Conservation (phyloP, 1,140 invertebrate species). For the Diuraphis noxia region DNA sequence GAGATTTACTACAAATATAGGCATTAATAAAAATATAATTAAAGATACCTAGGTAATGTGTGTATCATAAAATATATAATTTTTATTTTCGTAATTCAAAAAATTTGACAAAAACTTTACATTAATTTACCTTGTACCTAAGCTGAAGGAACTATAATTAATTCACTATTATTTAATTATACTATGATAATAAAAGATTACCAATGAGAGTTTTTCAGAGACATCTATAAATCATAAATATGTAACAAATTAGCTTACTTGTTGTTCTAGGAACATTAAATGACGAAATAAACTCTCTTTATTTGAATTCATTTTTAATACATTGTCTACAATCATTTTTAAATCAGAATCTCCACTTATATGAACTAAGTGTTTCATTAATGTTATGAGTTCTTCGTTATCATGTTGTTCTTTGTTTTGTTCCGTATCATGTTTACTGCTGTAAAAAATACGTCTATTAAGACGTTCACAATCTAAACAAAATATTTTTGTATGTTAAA, state of each 20-base stretch:
- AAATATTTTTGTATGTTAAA: no score
- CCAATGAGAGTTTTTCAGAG: background rate
- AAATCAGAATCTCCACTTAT: background rate
- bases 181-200: background rate
- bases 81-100: background rate
- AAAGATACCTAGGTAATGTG: no score
- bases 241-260: background rate
- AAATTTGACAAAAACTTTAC: background rate
- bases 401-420: background rate
- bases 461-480: background rate
- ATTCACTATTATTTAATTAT: background rate
- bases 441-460: background rate
- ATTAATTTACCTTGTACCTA: background rate
- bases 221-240: background rate
- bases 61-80: no score
- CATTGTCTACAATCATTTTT: background rate
- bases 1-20: no score
- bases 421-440: background rate
- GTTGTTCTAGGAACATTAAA: background rate
- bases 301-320: background rate
- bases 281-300: slow-evolving; percentile 7
- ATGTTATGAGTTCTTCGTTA: background rate
- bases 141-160: background rate
- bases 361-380: background rate
- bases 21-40: no score